phyloP scores from a whole-genome alignment of 2,113 vertebrate species.

The Aix galericulata region DNA sequence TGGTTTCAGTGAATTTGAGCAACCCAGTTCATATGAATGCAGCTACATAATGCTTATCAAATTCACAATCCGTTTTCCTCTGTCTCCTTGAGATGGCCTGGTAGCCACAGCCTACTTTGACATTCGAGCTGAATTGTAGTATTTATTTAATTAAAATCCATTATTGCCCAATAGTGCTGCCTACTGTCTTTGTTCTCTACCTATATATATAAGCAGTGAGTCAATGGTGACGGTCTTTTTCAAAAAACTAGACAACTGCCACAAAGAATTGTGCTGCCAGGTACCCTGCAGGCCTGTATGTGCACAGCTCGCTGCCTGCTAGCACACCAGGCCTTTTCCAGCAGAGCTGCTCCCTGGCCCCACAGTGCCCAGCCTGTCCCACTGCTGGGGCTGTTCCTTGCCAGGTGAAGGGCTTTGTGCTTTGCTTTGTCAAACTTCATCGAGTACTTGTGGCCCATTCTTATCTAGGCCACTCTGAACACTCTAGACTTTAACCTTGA shows the following conservation, averaged over 20 bases:
- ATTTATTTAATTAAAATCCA: background rate
- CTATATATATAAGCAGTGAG: too few relatives aligned
- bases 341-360: background rate
- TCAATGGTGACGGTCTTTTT: too few relatives aligned
- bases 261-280: too few relatives aligned
- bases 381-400: background rate
- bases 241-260: background rate
- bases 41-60: background rate
- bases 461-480: background rate
- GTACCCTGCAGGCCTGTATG: background rate
- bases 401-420: background rate
- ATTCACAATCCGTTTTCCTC: background rate
- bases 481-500: background rate
- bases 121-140: background rate
- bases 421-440: background rate
- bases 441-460: background rate
- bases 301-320: background rate
- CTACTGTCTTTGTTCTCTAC: background rate
- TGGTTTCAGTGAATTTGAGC: background rate
- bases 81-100: too few relatives aligned
- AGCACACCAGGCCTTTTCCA: background rate
- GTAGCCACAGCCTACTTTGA: background rate
- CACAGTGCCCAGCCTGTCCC: background rate
- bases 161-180: background rate
- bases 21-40: background rate